These are phyloP conservation scores for Mastomys natalensis DNA, from an alignment of 2,113 vertebrate genomes.

Conservation along the genomic window DNA sequence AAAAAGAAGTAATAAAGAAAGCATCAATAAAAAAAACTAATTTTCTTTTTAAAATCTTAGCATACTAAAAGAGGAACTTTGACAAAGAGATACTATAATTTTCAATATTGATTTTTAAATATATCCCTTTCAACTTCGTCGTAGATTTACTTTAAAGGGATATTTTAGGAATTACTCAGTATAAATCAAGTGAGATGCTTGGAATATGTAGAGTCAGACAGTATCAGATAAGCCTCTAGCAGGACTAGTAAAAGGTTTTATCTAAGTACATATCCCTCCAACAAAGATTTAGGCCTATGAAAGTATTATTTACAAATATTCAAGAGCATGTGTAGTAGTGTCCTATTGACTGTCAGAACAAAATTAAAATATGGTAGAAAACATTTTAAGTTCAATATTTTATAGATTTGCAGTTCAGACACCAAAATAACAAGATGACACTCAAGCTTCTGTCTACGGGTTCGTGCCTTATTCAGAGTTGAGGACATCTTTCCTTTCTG, in stretches of 20 bases:
- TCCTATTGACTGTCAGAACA: background rate
- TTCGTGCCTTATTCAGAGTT: background rate
- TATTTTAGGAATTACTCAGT: conserved; percentile 21
- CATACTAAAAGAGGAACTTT: background rate
- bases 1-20: background rate
- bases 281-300: background rate
- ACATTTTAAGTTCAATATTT: background rate
- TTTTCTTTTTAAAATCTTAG: background rate
- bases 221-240: background rate
- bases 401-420: background rate
- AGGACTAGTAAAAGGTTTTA: background rate
- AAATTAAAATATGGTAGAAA: background rate
- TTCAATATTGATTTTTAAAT: background rate
- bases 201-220: background rate
- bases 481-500: background rate
- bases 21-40: background rate
- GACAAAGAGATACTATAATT: background rate
- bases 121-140: background rate
- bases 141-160: conserved; percentile 10
- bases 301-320: background rate
- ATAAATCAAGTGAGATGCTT: background rate
- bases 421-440: conserved; percentile 11
- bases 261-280: background rate
- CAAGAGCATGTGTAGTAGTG: background rate
- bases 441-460: background rate